These are phyloP conservation scores for Echinometra lucunter DNA, from an alignment of 53 echinoderm and acorn worm species.

Conservation along the genomic window DNA sequence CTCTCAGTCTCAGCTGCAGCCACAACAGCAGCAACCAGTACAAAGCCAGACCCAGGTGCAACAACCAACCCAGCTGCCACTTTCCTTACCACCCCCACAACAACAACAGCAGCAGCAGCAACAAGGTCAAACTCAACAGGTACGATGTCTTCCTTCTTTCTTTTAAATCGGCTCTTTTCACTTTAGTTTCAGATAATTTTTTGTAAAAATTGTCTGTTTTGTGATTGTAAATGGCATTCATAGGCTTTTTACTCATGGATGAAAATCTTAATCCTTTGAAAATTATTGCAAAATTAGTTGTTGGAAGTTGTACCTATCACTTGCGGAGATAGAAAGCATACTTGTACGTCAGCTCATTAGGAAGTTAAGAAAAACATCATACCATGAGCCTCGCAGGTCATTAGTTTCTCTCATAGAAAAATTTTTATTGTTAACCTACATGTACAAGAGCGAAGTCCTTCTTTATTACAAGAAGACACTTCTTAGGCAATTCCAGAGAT, in stretches of 20 bases:
- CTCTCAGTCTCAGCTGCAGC: slow-evolving; percentile 41
- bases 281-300: neutral
- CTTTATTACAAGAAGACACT: neutral
- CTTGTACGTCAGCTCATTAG: neutral
- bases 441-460: neutral
- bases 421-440: too few species aligned
- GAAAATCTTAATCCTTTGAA: neutral
- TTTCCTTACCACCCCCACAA: slow-evolving; percentile 48
- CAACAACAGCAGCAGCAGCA: slow-evolving; percentile 71
- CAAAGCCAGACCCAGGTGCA: slow-evolving; percentile 64
- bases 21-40: slow-evolving; percentile 58
- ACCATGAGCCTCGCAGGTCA: neutral
- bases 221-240: neutral
- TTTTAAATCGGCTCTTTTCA: neutral
- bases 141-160: neutral
- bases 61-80: slow-evolving; percentile 59
- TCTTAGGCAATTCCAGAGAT: neutral
- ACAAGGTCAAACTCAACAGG: slow-evolving; percentile 67
- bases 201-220: neutral
- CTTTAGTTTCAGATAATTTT: neutral
- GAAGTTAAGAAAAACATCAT: neutral
- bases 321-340: neutral
- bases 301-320: neutral
- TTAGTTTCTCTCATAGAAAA: neutral
- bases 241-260: neutral